phyloP scores from a whole-genome alignment of 2,888 invertebrate genomes.

The Pilophorus perplexus region DNA sequence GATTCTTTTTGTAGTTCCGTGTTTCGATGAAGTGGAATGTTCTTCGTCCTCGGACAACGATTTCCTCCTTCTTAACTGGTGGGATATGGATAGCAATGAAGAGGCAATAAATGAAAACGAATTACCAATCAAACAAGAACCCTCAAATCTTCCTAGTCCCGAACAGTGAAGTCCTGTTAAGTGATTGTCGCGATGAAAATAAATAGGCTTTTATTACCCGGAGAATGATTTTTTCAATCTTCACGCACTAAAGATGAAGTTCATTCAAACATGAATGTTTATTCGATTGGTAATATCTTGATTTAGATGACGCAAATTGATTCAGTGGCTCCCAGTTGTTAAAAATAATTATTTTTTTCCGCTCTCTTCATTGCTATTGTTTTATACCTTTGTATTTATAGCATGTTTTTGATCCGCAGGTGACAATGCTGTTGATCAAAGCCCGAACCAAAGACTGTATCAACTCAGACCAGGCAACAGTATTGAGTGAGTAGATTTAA shows the following conservation, averaged over 20 bases:
- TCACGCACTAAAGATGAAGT: too few relatives aligned
- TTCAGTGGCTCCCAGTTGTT: too few relatives aligned
- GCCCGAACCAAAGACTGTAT: constrained; percentile 55
- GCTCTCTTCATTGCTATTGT: too few relatives aligned
- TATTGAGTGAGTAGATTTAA: constrained; percentile 23
- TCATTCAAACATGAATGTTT: too few relatives aligned
- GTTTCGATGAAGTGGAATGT: constrained; percentile 35
- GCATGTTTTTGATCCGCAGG: constrained; percentile 54
- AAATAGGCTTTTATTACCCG: constrained; percentile 14
- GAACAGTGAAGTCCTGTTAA: constrained; percentile 27
- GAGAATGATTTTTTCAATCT: too few relatives aligned
- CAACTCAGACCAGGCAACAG: constrained; percentile 47
- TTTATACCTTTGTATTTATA: too few relatives aligned
- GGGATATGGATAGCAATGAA: constrained; percentile 43
- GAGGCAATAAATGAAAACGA: constrained; percentile 44
- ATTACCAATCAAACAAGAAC: constrained; percentile 44
- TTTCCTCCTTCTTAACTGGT: constrained; percentile 42
- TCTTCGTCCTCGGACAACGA: constrained; percentile 40
- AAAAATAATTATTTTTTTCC: too few relatives aligned
- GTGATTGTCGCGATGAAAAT: not conserved
- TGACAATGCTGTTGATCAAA: constrained; percentile 68
- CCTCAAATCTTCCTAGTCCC: constrained; percentile 22
- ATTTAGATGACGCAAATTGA: too few relatives aligned
- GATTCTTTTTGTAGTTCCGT: constrained; percentile 34
- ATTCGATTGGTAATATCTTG: too few relatives aligned